Evolutionary conservation across 2,797 vertebrate species (phyloP), one percentile per base, ranked within the genome.

Genomic region (Leucoraja ocellata): DNA sequence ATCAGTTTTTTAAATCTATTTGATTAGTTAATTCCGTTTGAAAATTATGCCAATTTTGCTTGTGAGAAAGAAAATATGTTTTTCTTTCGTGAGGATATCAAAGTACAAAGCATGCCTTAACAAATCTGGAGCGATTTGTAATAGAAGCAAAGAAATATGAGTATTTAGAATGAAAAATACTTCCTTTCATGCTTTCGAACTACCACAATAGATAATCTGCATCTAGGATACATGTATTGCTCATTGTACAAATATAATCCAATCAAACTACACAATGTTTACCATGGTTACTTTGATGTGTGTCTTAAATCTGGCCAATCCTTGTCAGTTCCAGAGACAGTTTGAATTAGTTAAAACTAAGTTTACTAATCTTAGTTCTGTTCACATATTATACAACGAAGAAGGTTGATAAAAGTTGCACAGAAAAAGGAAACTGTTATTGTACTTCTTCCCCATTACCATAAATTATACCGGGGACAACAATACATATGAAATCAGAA

Each of bases 301-400:
- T n/a, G 39, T 14, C 1, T 46, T n/a, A 39, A 91, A 71, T 91
- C 68, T 91, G 18, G 32, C 73, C 71, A 76, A 76, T 92, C 90
- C 71, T 39, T 71, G 21, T 76, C 54, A 86, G 71, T 46, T 92
- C 46, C 83, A 28, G 39, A 92, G 71, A 54, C 63, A 14, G 71
- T 28, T 91, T 91, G 63, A 84, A 71, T 71, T 65, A 71, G 23
- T 92, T 92, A 74, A 92, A 46, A 92, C 7, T 68, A n/a, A 68
- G 84, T 36, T 88, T 68, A 88, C 63, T 36, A 88, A 88, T 74
- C 71, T 39, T 58, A 76, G 39, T 71, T 92, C 16, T 76, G 71
- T 76, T 92, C 90, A 76, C 3, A 76, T 1, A 92, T 8, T 65
- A 39, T 68, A 71, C 9, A 46, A 92, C 54, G 28, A 46, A 92